Evolutionary conservation across 2,797 vertebrate genomes (phyloP).

Genomic region (Coilia nasus): DNA sequence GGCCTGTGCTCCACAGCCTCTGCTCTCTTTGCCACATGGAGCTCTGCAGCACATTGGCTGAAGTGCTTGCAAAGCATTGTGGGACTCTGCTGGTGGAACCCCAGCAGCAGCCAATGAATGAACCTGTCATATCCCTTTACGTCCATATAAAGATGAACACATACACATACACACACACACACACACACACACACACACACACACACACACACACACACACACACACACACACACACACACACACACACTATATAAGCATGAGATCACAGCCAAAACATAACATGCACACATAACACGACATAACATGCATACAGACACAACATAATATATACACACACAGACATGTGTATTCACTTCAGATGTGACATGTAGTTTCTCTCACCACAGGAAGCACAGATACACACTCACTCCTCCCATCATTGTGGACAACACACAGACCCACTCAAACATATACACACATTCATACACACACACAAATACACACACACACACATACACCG

Average conservation of each 20-base stretch:
- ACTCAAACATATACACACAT: background rate
- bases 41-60: background rate
- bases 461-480: slow-evolving; percentile 34
- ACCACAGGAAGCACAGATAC: background rate
- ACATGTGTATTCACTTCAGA: background rate
- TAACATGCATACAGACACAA: too few species aligned
- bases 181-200: slow-evolving; percentile 4
- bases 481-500: slow-evolving; percentile 12
- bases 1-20: background rate
- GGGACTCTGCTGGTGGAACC: background rate
- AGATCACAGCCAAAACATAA: background rate
- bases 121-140: slow-evolving; percentile 45
- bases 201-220: slow-evolving; percentile 2
- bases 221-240: slow-evolving; percentile 4
- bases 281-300: too few species aligned
- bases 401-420: background rate
- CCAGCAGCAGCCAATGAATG: background rate
- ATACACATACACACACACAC: slow-evolving; percentile 33
- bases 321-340: background rate
- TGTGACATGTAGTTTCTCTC: background rate
- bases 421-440: background rate
- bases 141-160: slow-evolving; percentile 7
- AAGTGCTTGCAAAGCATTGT: background rate
- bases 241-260: background rate
- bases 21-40: background rate